Evolutionary conservation across 2,888 invertebrate genomes (phyloP).

Genomic region (Synergus gifuensis): DNA sequence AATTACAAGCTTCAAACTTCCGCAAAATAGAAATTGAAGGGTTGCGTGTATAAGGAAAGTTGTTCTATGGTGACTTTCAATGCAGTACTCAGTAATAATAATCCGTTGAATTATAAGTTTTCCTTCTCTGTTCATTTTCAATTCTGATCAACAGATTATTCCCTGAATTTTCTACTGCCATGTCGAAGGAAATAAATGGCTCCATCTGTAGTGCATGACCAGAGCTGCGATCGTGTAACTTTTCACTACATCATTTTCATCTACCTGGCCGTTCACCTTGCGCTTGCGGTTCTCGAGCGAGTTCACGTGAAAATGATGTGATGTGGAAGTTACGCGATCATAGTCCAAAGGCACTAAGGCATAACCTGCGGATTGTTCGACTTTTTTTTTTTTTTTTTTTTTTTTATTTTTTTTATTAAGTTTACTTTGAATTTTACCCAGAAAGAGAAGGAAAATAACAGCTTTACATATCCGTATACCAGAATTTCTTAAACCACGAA

Average conservation of each 20-base stretch:
- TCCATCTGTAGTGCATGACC: slow-evolving; percentile 11
- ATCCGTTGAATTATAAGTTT: slow-evolving; percentile 6
- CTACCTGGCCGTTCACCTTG: slow-evolving; percentile 22
- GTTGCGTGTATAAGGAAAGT: background rate
- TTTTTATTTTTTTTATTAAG: background rate
- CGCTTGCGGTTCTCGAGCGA: slow-evolving; percentile 18
- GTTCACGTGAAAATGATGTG: slow-evolving; percentile 33
- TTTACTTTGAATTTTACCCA: too few relatives aligned
- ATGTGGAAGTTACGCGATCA: slow-evolving; percentile 11
- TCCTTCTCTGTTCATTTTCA: background rate
- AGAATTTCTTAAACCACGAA: background rate
- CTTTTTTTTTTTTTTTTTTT: background rate
- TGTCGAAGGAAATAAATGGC: slow-evolving; percentile 29
- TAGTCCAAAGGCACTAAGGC: background rate
- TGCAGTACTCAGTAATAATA: background rate
- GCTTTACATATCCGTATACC: background rate
- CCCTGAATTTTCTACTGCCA: background rate
- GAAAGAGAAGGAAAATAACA: background rate
- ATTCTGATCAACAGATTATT: slow-evolving; percentile 1
- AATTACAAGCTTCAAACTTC: slow-evolving; percentile 41
- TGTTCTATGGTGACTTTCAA: slow-evolving; percentile 28
- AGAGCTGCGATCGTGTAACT: slow-evolving; percentile 1
- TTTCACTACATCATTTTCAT: slow-evolving; percentile 37
- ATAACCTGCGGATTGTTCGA: background rate
- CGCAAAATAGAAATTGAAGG: slow-evolving; percentile 33